phyloP scores from a whole-genome alignment of 1,140 invertebrate genomes.

The Pseudobourletiella spinata region DNA sequence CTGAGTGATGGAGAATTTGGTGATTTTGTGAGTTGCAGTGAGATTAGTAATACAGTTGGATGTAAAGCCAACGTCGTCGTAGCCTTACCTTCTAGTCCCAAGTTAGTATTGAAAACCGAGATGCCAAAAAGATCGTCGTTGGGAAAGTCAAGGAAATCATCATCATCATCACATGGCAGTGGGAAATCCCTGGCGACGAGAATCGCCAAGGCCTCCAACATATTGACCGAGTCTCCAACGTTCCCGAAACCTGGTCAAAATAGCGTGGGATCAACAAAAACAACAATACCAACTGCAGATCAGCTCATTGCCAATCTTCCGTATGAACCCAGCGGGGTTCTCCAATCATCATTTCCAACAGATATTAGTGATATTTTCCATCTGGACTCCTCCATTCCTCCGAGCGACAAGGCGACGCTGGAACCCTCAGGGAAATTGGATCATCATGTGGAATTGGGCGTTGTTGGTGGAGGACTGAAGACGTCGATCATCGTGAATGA shows the following conservation, averaged over 20 bases:
- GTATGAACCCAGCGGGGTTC: background rate
- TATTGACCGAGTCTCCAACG: background rate
- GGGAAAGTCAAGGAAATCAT: background rate
- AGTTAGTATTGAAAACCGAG: background rate
- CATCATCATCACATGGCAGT: background rate
- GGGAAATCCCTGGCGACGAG: background rate
- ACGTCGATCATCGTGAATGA: background rate
- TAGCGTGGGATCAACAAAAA: too few species aligned
- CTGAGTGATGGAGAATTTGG: conserved; percentile 33
- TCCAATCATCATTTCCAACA: background rate
- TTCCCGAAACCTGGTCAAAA: background rate
- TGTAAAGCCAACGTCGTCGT: background rate
- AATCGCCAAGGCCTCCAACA: conserved; percentile 4
- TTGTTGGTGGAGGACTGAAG: conserved; percentile 37
- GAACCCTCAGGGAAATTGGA: conserved; percentile 27
- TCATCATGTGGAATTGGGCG: conserved; percentile 38
- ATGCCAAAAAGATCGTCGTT: background rate
- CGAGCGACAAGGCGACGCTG: background rate
- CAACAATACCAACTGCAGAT: background rate
- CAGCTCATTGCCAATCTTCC: background rate
- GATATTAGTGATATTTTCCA: background rate
- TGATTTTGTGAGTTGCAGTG: conserved; percentile 42
- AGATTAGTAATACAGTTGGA: conserved; percentile 8
- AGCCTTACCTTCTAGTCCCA: background rate
- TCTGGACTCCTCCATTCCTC: too few species aligned